phyloP scores from a whole-genome alignment of 2,888 invertebrate species.

The Orthonychiurus folsomi region DNA sequence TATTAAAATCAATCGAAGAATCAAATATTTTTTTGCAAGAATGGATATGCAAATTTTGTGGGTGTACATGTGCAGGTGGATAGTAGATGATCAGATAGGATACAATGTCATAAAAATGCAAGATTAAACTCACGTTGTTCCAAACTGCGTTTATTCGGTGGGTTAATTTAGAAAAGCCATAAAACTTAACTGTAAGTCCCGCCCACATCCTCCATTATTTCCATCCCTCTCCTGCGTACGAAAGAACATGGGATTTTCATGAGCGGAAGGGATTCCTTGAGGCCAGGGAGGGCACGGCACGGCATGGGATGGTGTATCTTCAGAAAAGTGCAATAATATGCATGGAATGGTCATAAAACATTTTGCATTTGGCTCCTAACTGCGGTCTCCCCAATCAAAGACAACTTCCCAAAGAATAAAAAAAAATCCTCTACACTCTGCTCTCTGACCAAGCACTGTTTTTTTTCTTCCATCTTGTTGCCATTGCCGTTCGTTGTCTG shows the following conservation, averaged over 20 bases:
- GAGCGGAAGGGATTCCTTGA: neutral
- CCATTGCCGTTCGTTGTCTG: too few species aligned
- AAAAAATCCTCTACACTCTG: neutral
- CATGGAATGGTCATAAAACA: neutral
- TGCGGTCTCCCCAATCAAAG: neutral
- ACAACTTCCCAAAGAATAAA: neutral
- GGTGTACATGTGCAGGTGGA: too few species aligned
- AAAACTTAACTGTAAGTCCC: neutral
- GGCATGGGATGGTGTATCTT: neutral
- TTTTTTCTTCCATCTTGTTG: too few species aligned
- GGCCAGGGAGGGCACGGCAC: neutral
- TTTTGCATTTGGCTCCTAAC: neutral
- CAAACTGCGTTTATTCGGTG: too few species aligned
- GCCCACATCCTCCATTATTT: neutral
- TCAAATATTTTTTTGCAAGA: too few species aligned
- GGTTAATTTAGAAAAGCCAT: too few species aligned
- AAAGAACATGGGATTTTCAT: too few species aligned
- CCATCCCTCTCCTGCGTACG: neutral
- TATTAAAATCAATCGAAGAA: too few species aligned
- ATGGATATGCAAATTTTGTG: too few species aligned
- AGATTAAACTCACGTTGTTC: too few species aligned
- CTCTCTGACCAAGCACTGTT: neutral
- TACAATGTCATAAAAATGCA: too few species aligned
- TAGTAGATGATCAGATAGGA: too few species aligned
- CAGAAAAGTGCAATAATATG: neutral